A percentile compares a stretch with the other conserved stretches of the same genome.
These are phyloP conservation scores for Antitype chi DNA, from an alignment of 2,888 invertebrate genomes.

Conservation along the genomic window DNA sequence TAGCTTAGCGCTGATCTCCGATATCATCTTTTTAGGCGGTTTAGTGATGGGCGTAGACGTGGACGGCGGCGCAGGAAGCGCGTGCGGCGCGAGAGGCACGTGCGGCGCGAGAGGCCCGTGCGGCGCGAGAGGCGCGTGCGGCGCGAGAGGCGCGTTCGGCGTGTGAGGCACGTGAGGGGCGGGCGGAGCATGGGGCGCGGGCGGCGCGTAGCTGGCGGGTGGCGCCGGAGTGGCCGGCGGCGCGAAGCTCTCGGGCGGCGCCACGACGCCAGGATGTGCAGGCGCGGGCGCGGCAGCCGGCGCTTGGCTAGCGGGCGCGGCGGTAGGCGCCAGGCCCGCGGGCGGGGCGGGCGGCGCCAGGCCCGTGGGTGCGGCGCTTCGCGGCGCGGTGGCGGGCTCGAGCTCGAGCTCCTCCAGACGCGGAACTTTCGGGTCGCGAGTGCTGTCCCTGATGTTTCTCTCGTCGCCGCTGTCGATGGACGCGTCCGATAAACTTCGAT, in stretches of 20 bases:
- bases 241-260: conserved; percentile 39
- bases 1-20: conserved; percentile 85
- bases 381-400: conserved; percentile 41
- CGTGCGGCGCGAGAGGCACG: conserved; percentile 41
- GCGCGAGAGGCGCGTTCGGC: conserved; percentile 8
- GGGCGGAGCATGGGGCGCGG: conserved; percentile 30
- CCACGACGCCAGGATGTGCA: neutral
- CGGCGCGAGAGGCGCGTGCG: neutral
- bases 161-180: conserved; percentile 22
- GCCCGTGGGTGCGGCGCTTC: conserved; percentile 34
- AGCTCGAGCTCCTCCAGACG: conserved; percentile 72
- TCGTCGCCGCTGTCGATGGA: conserved; percentile 92
- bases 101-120: conserved; percentile 4
- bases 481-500: conserved; percentile 92
- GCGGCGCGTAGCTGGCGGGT: conserved; percentile 22
- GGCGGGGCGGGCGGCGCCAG: conserved; percentile 41
- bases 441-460: conserved; percentile 78
- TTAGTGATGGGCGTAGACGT: conserved; percentile 82
- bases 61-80: conserved; percentile 49
- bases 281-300: conserved; percentile 49
- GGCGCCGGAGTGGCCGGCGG: conserved; percentile 18
- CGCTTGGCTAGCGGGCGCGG: conserved; percentile 35
- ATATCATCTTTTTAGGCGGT: conserved; percentile 87
- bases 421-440: conserved; percentile 77
- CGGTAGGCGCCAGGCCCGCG: conserved; percentile 35